Evolutionary conservation across 2,797 vertebrate genomes (phyloP).

Genomic region (Liasis olivaceus): DNA sequence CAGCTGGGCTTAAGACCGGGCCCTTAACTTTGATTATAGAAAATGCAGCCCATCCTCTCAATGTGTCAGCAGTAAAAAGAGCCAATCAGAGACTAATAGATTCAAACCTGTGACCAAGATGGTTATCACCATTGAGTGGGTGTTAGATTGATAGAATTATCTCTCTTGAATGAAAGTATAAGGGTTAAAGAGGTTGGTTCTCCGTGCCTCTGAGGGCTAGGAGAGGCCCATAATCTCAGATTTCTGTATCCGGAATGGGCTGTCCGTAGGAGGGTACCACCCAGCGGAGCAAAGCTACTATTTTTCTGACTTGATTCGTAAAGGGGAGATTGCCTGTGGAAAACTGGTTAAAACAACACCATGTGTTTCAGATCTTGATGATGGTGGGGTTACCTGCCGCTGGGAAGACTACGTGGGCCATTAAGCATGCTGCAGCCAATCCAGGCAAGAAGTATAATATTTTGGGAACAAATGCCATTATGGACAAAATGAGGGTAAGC

Average conservation of each 20-base stretch:
- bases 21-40: neutral
- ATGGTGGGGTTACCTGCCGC: conserved; percentile 95
- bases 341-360: neutral
- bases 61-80: neutral
- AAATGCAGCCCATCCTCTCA: neutral
- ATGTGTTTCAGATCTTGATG: conserved; percentile 84
- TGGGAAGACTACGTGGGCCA: conserved; percentile 93
- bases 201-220: neutral
- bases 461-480: conserved; percentile 94
- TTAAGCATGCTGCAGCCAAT: conserved; percentile 82
- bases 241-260: neutral
- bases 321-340: neutral
- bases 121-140: neutral
- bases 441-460: conserved; percentile 93
- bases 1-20: neutral
- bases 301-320: neutral
- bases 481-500: conserved; percentile 95
- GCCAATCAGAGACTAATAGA: neutral
- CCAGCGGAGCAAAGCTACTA: too few relatives aligned
- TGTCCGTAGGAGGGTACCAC: neutral
- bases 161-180: too few relatives aligned
- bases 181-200: neutral
- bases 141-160: neutral
- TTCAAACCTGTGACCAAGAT: neutral
- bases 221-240: neutral